These are phyloP conservation scores for Papilio aristodemus DNA, from an alignment of 1,140 invertebrate genomes.

Conservation along the genomic window DNA sequence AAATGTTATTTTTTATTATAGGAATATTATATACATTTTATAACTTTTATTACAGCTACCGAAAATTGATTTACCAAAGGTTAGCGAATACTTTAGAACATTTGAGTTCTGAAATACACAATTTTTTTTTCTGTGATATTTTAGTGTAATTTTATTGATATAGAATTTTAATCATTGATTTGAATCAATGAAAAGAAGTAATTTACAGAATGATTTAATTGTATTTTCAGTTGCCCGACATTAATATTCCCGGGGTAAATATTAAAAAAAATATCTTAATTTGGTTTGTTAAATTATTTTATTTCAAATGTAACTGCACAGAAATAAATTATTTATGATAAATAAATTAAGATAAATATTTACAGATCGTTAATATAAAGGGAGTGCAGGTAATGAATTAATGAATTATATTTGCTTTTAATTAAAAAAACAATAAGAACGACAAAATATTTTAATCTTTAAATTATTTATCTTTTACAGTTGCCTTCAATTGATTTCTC, in stretches of 20 bases:
- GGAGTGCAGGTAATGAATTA: constrained; percentile 4
- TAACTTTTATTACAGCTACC: not conserved
- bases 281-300: too few relatives aligned
- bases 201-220: not conserved
- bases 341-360: not conserved
- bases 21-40: too few relatives aligned
- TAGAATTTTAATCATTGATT: too few relatives aligned
- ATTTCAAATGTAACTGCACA: too few relatives aligned
- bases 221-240: constrained; percentile 9
- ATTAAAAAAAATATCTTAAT: too few relatives aligned
- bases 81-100: not conserved
- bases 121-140: not conserved
- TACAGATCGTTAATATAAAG: constrained; percentile 11
- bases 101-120: not conserved
- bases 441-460: not conserved
- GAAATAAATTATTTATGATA: not conserved
- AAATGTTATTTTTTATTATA: not conserved
- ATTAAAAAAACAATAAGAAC: not conserved
- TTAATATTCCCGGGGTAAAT: constrained; percentile 18
- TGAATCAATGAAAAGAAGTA: too few relatives aligned
- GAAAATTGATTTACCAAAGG: constrained; percentile 11
- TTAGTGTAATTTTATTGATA: too few relatives aligned
- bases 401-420: not conserved
- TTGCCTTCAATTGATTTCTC: constrained; percentile 18
- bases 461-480: constrained; percentile 4